Evolutionary conservation across 2,113 vertebrate species (phyloP).

Genomic region (Leptobrachium leishanense): DNA sequence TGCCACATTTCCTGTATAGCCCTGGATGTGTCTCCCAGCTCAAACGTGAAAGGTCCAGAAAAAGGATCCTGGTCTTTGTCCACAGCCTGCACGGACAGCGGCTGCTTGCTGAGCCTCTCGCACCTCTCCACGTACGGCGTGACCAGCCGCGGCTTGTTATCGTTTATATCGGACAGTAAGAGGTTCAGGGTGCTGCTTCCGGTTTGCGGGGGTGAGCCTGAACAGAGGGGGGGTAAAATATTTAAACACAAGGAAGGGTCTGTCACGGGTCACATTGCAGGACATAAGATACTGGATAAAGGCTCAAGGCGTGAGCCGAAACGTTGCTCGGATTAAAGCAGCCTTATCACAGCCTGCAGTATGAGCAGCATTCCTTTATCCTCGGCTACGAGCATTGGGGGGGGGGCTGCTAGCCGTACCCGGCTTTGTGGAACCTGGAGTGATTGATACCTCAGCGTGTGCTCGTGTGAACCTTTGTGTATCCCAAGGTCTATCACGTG

Average conservation of each 20-base stretch:
- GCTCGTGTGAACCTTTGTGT: no score
- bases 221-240: neutral
- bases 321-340: no score
- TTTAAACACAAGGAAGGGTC: neutral
- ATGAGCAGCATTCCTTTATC: no score
- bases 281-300: no score
- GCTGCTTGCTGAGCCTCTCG: constrained; percentile 34
- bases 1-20: constrained; percentile 61
- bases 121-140: constrained; percentile 60
- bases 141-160: constrained; percentile 62
- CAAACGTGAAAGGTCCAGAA: constrained; percentile 69
- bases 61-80: constrained; percentile 63
- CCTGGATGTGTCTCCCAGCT: constrained; percentile 52
- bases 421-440: no score
- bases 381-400: no score
- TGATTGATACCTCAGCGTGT: no score
- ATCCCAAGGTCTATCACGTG: no score
- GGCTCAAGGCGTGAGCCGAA: no score
- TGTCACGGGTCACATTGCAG: no score
- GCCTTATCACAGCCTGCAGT: no score
- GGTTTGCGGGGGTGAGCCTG: constrained; percentile 68
- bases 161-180: constrained; percentile 70
- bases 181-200: constrained; percentile 66
- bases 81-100: constrained; percentile 54
- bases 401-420: no score